Conservation (phyloP, 1,140 invertebrate genomes). For the Anoplolepis gracilipes region DNA sequence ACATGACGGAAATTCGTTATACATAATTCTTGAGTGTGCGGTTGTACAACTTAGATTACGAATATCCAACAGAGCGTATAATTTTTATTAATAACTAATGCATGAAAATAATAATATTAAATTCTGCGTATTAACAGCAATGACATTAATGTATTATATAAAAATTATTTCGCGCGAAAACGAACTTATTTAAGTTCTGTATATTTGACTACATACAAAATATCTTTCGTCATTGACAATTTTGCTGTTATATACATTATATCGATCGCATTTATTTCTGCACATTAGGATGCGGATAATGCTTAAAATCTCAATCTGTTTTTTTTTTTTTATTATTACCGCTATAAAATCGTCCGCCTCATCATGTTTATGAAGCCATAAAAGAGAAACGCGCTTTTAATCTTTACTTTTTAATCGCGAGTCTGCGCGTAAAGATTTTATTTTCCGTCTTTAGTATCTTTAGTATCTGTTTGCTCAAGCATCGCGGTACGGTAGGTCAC, state of each 20-base stretch:
- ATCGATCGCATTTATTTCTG: conserved; percentile 5
- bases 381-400: conserved; percentile 6
- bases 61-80: background rate
- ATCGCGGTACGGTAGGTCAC: background rate
- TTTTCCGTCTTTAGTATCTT: conserved; percentile 12
- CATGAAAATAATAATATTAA: background rate
- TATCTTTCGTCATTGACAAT: background rate
- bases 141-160: conserved; percentile 4
- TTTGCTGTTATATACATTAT: background rate
- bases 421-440: conserved; percentile 30
- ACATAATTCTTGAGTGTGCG: background rate
- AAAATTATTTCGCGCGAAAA: background rate
- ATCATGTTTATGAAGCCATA: conserved; percentile 11
- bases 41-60: background rate
- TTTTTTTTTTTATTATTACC: conserved; percentile 23
- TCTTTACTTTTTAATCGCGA: conserved; percentile 24
- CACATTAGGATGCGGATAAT: background rate
- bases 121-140: background rate
- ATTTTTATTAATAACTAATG: background rate
- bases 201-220: background rate
- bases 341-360: background rate
- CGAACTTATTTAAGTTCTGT: background rate
- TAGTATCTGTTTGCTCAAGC: background rate
- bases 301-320: background rate
- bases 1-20: background rate